Conservation (phyloP, 2,797 vertebrate genomes). For the Sebastes ruberrimus region DNA sequence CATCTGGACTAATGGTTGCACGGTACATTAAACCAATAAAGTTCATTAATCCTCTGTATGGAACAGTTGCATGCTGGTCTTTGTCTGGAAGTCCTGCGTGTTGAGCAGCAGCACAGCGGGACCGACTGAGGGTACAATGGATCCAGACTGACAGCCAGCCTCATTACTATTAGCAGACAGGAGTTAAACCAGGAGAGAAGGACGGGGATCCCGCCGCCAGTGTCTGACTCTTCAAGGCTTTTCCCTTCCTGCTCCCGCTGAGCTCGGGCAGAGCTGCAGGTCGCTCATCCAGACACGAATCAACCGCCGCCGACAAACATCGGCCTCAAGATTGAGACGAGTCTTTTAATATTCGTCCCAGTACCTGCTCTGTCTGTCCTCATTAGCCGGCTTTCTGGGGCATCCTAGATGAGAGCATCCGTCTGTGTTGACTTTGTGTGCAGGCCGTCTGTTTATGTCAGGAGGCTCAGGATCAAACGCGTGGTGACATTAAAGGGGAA, state of each 20-base stretch:
- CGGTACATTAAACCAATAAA: background rate
- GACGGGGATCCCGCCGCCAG: slow-evolving; percentile 5
- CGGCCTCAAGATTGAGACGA: background rate
- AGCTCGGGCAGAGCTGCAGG: slow-evolving; percentile 10
- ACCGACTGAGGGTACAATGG: background rate
- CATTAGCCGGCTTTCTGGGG: slow-evolving; percentile 50
- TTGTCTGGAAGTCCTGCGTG: background rate
- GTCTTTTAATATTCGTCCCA: slow-evolving; percentile 13
- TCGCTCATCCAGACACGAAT: slow-evolving; percentile 3
- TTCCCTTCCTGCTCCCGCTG: background rate
- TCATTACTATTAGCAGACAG: slow-evolving; percentile 32
- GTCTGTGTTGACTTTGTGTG: slow-evolving; percentile 13
- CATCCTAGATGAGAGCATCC: slow-evolving; percentile 15
- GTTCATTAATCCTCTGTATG: background rate
- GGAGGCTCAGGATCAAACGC: slow-evolving; percentile 36
- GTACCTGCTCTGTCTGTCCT: slow-evolving; percentile 41
- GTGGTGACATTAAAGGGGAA: slow-evolving; percentile 16
- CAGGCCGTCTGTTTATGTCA: background rate
- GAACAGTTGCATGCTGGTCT: slow-evolving; percentile 16
- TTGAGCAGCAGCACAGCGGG: slow-evolving; percentile 6
- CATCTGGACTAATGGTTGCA: background rate
- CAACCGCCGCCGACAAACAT: background rate
- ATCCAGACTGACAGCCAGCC: slow-evolving; percentile 36
- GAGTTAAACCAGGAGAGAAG: background rate
- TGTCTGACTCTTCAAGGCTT: slow-evolving; percentile 20